Evolutionary conservation across 2,888 invertebrate genomes (phyloP).

Genomic region (Ethmia dodecea): DNA sequence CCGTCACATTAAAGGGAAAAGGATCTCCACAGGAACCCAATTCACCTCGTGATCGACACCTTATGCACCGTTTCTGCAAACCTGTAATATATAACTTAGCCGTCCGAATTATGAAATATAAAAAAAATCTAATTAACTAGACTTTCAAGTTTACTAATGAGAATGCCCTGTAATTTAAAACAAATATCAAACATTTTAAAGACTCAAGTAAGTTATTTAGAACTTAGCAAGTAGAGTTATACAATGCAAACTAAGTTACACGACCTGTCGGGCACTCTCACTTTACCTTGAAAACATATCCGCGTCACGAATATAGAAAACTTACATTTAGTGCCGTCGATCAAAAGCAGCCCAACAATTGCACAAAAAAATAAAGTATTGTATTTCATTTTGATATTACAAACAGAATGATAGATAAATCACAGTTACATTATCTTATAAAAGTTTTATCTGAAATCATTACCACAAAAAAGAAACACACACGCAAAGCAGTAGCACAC

Average conservation of each 20-base stretch:
- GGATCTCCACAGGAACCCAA: constrained; percentile 93
- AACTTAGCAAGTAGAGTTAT: not conserved
- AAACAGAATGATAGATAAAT: constrained; percentile 15
- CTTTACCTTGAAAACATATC: constrained; percentile 63
- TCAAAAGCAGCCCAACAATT: constrained; percentile 29
- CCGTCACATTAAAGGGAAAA: constrained; percentile 87
- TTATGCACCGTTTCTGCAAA: constrained; percentile 85
- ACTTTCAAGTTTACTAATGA: not conserved
- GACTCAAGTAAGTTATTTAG: not conserved
- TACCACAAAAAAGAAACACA: constrained; percentile 24
- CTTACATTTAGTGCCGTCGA: constrained; percentile 55
- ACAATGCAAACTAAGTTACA: not conserved
- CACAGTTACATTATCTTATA: constrained; percentile 25
- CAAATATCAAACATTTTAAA: not conserved
- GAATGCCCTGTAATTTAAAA: not conserved
- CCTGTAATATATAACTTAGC: constrained; percentile 61
- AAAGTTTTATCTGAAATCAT: constrained; percentile 43
- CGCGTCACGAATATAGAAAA: constrained; percentile 25
- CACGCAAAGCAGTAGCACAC: not conserved
- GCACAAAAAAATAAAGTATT: constrained; percentile 31
- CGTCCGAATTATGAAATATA: not conserved
- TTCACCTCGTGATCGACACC: constrained; percentile 92
- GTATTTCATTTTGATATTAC: constrained; percentile 39
- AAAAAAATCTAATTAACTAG: not conserved
- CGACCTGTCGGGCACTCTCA: constrained; percentile 48